Conservation (phyloP, 1,140 invertebrate genomes). For the Platyscapa corneri region DNA sequence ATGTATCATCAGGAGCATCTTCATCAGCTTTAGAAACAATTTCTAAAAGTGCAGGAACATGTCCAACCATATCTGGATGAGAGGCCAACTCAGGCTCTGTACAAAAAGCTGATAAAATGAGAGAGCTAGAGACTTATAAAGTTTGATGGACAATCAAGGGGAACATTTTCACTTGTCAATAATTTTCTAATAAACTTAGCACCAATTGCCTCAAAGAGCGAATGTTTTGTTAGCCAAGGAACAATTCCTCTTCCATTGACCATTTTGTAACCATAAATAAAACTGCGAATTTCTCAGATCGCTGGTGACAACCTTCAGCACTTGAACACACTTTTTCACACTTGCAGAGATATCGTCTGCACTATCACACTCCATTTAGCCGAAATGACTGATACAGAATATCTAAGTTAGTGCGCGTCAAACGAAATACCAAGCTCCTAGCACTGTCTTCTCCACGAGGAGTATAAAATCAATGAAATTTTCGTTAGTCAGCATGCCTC, state of each 20-base stretch:
- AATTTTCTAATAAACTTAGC: slow-evolving; percentile 88
- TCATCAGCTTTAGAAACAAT: slow-evolving; percentile 87
- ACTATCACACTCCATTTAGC: slow-evolving; percentile 57
- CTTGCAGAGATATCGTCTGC: slow-evolving; percentile 78
- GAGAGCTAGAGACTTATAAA: slow-evolving; percentile 92
- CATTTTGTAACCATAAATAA: slow-evolving; percentile 91
- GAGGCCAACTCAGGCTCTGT: slow-evolving; percentile 84
- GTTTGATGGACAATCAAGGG: slow-evolving; percentile 88
- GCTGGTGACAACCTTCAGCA: slow-evolving; percentile 84
- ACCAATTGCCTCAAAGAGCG: slow-evolving; percentile 91
- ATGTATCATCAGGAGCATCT: slow-evolving; percentile 86
- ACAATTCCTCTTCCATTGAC: slow-evolving; percentile 88
- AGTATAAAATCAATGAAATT: slow-evolving; percentile 43
- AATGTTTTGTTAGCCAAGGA: slow-evolving; percentile 80
- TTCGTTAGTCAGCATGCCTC: slow-evolving; percentile 18
- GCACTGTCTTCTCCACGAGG: slow-evolving; percentile 19
- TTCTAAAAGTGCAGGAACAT: slow-evolving; percentile 86
- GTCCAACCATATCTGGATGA: slow-evolving; percentile 86
- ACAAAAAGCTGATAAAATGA: slow-evolving; percentile 90
- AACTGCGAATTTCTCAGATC: slow-evolving; percentile 93
- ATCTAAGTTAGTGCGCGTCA: background rate
- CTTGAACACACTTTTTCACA: slow-evolving; percentile 86
- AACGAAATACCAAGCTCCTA: background rate
- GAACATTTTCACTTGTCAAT: slow-evolving; percentile 82
- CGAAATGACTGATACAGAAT: background rate